phyloP scores from a whole-genome alignment of 2,888 invertebrate species.

The Embidobia sp. region DNA sequence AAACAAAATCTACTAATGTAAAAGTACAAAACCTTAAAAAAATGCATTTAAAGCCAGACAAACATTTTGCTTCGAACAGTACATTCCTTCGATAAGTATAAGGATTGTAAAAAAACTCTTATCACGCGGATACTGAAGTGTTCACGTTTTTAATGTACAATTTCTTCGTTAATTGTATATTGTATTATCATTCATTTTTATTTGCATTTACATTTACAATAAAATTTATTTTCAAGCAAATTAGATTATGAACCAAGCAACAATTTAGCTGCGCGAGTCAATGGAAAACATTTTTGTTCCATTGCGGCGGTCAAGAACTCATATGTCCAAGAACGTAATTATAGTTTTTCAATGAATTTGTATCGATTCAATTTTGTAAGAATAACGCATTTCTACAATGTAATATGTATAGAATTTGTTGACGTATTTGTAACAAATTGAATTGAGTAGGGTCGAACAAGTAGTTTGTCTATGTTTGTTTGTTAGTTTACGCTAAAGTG shows the following conservation, averaged over 20 bases:
- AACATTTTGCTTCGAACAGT: not conserved
- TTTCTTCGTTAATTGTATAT: not conserved
- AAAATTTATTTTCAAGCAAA: not conserved
- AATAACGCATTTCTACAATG: constrained; percentile 34
- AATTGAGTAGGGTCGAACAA: constrained; percentile 12
- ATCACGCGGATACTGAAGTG: constrained; percentile 6
- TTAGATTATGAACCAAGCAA: not conserved
- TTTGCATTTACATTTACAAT: constrained; percentile 1
- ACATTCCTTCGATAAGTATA: not conserved
- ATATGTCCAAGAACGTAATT: constrained; percentile 30
- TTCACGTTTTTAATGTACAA: not conserved
- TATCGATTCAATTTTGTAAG: constrained; percentile 43
- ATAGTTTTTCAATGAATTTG: constrained; percentile 50
- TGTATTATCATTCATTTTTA: not conserved
- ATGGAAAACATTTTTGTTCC: constrained; percentile 13
- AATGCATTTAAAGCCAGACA: too few relatives aligned
- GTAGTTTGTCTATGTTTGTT: constrained; percentile 10
- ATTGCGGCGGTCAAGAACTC: constrained; percentile 9
- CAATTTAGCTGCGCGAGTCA: too few relatives aligned
- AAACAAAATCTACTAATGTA: not conserved
- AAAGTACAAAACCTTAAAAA: constrained; percentile 10
- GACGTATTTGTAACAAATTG: constrained; percentile 13
- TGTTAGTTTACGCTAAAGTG: constrained; percentile 28
- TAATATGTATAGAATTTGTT: constrained; percentile 25
- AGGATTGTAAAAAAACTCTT: not conserved